phyloP scores from a whole-genome alignment of 2,113 vertebrate genomes.

The Pogonocichla stellata region DNA sequence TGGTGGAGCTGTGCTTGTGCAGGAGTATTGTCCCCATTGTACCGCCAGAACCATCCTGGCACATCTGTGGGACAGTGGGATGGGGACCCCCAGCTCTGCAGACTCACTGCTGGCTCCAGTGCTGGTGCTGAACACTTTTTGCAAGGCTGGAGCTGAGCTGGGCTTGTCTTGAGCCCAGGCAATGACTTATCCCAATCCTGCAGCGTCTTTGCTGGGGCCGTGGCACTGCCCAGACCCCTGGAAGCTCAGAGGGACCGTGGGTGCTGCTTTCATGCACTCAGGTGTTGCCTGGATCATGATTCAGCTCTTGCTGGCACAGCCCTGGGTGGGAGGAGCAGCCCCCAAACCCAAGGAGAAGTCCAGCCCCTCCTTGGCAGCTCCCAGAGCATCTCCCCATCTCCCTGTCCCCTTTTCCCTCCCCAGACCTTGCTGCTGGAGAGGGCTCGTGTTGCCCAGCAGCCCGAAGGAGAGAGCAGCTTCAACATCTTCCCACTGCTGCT shows the following conservation, averaged over 20 bases:
- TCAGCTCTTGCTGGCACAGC: not conserved
- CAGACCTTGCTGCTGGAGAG: conserved; percentile 94
- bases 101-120: not conserved
- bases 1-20: fast-evolving
- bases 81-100: not conserved
- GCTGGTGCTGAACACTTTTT: not conserved
- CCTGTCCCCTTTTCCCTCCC: not conserved
- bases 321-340: not conserved
- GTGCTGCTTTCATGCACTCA: fast-evolving
- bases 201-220: fast-evolving
- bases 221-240: not conserved
- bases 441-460: conserved; percentile 77
- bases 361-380: not conserved
- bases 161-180: not conserved
- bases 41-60: not conserved
- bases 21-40: fast-evolving
- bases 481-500: conserved; percentile 90
- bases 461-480: conserved; percentile 84
- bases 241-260: fast-evolving
- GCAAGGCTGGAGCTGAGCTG: not conserved
- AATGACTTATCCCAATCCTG: not conserved
- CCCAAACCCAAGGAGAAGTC: not conserved
- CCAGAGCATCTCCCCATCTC: not conserved
- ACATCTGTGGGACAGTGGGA: fast-evolving
- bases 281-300: fast-evolving